Evolutionary conservation across 2,797 vertebrate genomes (phyloP).

Genomic region (Monodelphis domestica): DNA sequence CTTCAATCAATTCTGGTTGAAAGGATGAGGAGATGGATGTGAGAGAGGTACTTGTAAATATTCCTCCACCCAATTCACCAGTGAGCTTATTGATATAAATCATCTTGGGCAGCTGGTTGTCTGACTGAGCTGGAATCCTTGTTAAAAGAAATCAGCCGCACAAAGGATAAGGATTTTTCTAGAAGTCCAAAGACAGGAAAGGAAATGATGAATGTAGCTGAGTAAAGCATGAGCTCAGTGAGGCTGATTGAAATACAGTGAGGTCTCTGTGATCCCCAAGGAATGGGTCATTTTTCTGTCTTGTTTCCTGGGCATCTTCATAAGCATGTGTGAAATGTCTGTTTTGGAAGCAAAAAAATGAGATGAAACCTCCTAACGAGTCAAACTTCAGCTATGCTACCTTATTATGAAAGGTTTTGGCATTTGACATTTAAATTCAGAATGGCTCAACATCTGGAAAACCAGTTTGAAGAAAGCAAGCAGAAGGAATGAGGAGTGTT

Average conservation of each 20-base stretch:
- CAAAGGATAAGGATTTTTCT: neutral
- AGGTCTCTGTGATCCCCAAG: neutral
- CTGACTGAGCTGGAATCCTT: neutral
- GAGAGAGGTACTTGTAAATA: neutral
- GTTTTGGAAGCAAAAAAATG: neutral
- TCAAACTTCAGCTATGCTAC: constrained; percentile 1
- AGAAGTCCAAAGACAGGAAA: neutral
- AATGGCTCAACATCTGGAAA: neutral
- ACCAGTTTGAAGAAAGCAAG: neutral
- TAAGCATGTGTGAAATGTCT: neutral
- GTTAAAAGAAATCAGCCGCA: neutral
- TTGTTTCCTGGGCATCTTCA: neutral
- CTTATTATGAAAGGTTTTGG: neutral
- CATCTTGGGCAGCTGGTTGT: neutral
- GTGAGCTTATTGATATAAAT: neutral
- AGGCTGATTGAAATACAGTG: neutral
- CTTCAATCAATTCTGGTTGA: neutral
- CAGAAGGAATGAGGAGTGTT: neutral
- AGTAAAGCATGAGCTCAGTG: neutral
- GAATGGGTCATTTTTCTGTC: neutral
- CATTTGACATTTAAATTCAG: neutral
- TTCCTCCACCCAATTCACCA: neutral
- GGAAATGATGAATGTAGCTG: neutral
- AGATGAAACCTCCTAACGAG: neutral
- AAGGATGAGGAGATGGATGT: neutral